phyloP scores from a whole-genome alignment of 2,797 vertebrate species.

The Siniperca undulata region DNA sequence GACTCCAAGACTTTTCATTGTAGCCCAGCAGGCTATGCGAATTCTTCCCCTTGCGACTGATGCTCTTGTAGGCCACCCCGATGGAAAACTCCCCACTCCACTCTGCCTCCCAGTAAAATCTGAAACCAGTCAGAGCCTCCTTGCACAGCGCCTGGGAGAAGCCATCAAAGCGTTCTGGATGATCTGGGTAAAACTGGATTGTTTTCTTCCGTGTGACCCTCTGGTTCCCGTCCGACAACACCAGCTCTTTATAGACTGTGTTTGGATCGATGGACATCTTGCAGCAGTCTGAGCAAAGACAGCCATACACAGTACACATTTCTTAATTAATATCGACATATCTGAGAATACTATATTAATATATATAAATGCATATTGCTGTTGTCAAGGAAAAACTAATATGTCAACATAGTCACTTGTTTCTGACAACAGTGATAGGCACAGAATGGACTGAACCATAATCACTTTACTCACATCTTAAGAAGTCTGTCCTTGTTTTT shows the following conservation, averaged over 20 bases:
- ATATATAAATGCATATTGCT: not conserved
- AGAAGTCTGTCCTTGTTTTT: slow-evolving; percentile 83
- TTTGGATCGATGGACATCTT: slow-evolving; percentile 86
- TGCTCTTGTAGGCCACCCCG: slow-evolving; percentile 85
- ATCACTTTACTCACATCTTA: slow-evolving; percentile 82
- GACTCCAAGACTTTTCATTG: slow-evolving; percentile 88
- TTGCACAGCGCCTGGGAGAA: slow-evolving; percentile 87
- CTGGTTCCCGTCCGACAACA: slow-evolving; percentile 82
- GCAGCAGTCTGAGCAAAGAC: slow-evolving; percentile 72
- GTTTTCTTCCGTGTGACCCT: slow-evolving; percentile 81
- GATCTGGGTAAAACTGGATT: slow-evolving; percentile 81
- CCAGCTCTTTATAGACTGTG: slow-evolving; percentile 86
- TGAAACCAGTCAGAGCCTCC: slow-evolving; percentile 81
- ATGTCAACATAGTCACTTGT: not conserved
- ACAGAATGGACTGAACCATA: not conserved
- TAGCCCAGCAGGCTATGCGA: slow-evolving; percentile 86
- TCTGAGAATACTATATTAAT: not conserved
- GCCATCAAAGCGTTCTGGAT: slow-evolving; percentile 86
- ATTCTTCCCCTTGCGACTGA: slow-evolving; percentile 88
- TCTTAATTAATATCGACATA: not conserved
- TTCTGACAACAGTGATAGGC: not conserved
- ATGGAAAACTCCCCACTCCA: slow-evolving; percentile 87
- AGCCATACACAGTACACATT: not conserved
- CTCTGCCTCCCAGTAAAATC: slow-evolving; percentile 88
- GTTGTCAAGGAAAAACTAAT: not conserved